A percentile compares a stretch with the other conserved stretches of the same genome.
These are phyloP conservation scores for Alsophila aescularia DNA, from an alignment of 2,888 invertebrate species.

Conservation along the genomic window DNA sequence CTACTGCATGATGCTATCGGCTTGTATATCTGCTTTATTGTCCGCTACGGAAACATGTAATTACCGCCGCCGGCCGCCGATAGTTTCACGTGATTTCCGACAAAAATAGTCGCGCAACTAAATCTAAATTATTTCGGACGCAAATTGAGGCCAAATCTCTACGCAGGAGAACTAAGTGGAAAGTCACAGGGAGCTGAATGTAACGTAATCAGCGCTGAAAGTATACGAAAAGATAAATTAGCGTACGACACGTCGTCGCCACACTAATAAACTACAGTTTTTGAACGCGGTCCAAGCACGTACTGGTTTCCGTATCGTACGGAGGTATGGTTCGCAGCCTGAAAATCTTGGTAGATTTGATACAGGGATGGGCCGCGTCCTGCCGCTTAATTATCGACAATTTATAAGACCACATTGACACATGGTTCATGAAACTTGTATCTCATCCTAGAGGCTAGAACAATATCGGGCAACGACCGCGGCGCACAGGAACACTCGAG, in stretches of 20 bases:
- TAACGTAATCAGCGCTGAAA: constrained; percentile 30
- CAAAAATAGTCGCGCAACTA: constrained; percentile 42
- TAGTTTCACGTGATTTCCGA: constrained; percentile 54
- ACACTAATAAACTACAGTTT: constrained; percentile 67
- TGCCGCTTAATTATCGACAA: constrained; percentile 29
- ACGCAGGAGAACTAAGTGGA: constrained; percentile 39
- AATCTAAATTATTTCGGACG: constrained; percentile 29
- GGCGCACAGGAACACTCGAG: constrained; percentile 65
- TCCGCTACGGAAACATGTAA: constrained; percentile 62
- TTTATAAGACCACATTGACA: constrained; percentile 24
- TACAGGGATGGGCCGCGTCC: constrained; percentile 18
- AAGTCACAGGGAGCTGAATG: constrained; percentile 45
- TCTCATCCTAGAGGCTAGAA: constrained; percentile 31
- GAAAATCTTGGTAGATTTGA: constrained; percentile 52
- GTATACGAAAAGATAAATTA: constrained; percentile 53
- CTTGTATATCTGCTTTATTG: constrained; percentile 63
- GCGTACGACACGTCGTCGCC: constrained; percentile 57
- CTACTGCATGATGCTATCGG: constrained; percentile 60
- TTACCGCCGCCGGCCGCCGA: constrained; percentile 50
- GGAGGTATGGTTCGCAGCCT: constrained; percentile 64
- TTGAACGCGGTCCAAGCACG: constrained; percentile 75
- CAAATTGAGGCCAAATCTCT: constrained; percentile 37
- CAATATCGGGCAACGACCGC: constrained; percentile 54
- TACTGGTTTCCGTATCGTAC: constrained; percentile 68
- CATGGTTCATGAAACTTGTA: constrained; percentile 19